Percentiles rank a stretch among this genome's conserved stretches.
Conservation (phyloP, 2,888 invertebrate species). For the Penaeus monodon region DNA sequence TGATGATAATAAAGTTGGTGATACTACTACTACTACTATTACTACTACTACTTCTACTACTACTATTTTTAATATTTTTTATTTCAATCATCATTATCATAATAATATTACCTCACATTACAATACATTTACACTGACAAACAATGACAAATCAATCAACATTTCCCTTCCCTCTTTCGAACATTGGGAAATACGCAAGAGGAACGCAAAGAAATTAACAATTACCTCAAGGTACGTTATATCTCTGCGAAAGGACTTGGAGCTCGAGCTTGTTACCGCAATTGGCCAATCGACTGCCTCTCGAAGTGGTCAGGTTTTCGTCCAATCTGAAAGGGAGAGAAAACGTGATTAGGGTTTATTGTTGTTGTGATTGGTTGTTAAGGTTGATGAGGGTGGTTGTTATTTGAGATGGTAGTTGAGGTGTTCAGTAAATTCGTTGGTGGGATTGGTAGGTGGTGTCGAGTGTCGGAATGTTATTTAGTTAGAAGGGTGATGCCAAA, state of each 20-base stretch:
- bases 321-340: conserved; percentile 43
- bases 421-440: too few relatives aligned
- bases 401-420: too few relatives aligned
- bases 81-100: not conserved
- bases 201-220: not conserved
- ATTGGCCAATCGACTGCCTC: conserved; percentile 63
- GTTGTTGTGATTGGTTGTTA: too few relatives aligned
- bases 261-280: conserved; percentile 63
- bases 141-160: too few relatives aligned
- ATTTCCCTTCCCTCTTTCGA: too few relatives aligned
- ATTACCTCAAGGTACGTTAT: conserved; percentile 61
- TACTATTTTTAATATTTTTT: not conserved
- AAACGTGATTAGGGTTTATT: not conserved
- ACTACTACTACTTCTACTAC: not conserved
- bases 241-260: conserved; percentile 50
- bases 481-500: too few relatives aligned
- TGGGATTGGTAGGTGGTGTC: too few relatives aligned
- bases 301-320: conserved; percentile 44
- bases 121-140: not conserved
- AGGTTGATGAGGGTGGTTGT: too few relatives aligned
- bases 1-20: too few relatives aligned
- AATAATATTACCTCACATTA: not conserved
- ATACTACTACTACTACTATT: not conserved
- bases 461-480: too few relatives aligned
- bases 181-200: not conserved